Percentiles rank a stretch among this genome's conserved stretches.
Evolutionary conservation across 2,797 vertebrate species (phyloP).

Genomic region (Coluber constrictor): DNA sequence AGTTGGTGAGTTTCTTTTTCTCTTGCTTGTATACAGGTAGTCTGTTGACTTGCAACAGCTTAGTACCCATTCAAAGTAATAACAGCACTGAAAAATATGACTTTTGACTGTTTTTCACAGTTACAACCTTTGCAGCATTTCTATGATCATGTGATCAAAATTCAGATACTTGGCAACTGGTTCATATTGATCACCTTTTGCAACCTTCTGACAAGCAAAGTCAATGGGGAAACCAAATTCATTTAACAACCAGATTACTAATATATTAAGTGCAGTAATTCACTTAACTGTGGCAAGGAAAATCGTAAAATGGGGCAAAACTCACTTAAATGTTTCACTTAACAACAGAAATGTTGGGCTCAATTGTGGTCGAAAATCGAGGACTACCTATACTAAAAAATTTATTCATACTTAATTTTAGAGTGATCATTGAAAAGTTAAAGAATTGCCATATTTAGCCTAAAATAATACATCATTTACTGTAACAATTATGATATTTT

Average conservation of each 20-base stretch:
- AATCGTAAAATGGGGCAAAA: no score
- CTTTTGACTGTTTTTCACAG: neutral
- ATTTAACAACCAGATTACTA: no score
- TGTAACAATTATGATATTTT: neutral
- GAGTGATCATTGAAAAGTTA: neutral
- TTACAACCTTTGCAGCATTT: neutral
- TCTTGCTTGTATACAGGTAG: neutral
- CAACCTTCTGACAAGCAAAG: no score
- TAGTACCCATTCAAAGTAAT: neutral
- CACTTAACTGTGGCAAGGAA: no score
- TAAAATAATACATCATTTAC: neutral
- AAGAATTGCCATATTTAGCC: neutral
- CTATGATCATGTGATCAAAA: neutral
- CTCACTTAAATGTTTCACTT: no score
- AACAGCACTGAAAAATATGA: neutral
- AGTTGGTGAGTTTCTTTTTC: constrained; percentile 77
- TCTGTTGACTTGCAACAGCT: neutral
- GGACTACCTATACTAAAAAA: neutral
- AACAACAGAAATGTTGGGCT: no score
- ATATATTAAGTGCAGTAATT: no score
- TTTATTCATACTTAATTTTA: neutral
- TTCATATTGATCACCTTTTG: neutral
- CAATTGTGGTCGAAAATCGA: no score
- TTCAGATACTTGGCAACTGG: neutral
- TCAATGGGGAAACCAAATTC: no score